A percentile compares a stretch with the other conserved stretches of the same genome.
Evolutionary conservation across 1,140 invertebrate species (phyloP).

Genomic region (Geopemphigus sp.): DNA sequence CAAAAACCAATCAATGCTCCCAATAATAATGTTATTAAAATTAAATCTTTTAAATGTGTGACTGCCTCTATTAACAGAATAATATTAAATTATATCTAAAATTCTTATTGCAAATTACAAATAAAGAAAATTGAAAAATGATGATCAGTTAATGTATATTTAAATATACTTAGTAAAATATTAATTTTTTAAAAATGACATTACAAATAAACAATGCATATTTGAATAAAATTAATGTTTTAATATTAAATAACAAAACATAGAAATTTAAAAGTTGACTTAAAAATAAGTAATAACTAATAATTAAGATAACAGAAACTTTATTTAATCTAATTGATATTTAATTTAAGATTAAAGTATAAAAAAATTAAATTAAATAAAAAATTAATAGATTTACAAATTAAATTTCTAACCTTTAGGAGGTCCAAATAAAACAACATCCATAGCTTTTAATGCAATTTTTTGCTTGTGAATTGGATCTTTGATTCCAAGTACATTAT

Average conservation of each 20-base stretch:
- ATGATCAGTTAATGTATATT: not conserved
- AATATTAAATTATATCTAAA: not conserved
- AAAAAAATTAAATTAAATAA: not conserved
- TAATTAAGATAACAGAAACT: no score
- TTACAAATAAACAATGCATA: not conserved
- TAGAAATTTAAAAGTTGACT: no score
- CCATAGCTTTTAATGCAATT: constrained; percentile 93
- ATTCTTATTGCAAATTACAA: not conserved
- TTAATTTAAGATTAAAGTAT: not conserved
- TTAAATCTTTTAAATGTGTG: constrained; percentile 81
- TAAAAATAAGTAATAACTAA: no score
- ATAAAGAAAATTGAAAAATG: not conserved
- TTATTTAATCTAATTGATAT: no score
- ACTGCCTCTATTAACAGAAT: constrained; percentile 63
- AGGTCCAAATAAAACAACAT: constrained; percentile 93
- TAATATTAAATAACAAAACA: no score
- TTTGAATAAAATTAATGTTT: not conserved
- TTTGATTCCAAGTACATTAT: constrained; percentile 87
- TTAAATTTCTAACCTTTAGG: constrained; percentile 74
- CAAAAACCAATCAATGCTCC: constrained; percentile 83
- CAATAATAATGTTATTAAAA: constrained; percentile 76
- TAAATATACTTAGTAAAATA: not conserved
- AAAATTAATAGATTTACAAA: not conserved
- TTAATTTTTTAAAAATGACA: not conserved
- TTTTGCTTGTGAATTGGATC: constrained; percentile 96